Evolutionary conservation across 2,888 invertebrate genomes (phyloP).

Genomic region (Drosophila heteroneura): DNA sequence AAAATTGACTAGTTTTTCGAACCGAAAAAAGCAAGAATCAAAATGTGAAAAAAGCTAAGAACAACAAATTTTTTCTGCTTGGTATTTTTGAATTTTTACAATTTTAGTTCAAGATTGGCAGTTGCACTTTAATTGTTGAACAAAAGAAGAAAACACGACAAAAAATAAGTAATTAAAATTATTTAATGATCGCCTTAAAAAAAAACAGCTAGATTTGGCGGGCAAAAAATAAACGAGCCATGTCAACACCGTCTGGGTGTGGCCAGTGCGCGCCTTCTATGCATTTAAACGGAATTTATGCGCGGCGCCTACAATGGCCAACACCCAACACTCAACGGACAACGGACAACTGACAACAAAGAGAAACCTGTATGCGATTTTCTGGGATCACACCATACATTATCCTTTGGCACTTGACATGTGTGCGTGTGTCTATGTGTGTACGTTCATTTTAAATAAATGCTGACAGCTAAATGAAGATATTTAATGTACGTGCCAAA

Average conservation of each 20-base stretch:
- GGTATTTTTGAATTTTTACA: not conserved
- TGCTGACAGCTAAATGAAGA: constrained; percentile 77
- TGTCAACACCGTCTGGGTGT: constrained; percentile 36
- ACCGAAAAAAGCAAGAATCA: not conserved
- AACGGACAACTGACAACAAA: not conserved
- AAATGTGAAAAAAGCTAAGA: not conserved
- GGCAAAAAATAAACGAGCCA: not conserved
- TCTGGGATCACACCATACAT: constrained; percentile 18
- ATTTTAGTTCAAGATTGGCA: not conserved
- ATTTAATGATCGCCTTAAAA: not conserved
- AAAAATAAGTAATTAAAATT: not conserved
- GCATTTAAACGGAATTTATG: constrained; percentile 67
- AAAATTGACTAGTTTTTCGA: not conserved
- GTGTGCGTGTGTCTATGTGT: constrained; percentile 3
- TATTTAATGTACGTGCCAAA: constrained; percentile 73
- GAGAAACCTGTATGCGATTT: constrained; percentile 35
- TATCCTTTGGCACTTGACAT: constrained; percentile 26
- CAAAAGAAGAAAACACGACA: not conserved
- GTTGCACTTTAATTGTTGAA: not conserved
- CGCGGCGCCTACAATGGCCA: constrained; percentile 30
- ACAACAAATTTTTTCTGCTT: not conserved
- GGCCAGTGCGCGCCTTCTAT: constrained; percentile 45
- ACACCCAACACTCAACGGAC: constrained; percentile 1
- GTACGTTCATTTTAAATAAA: constrained; percentile 66
- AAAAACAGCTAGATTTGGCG: not conserved